A percentile compares a stretch with the other conserved stretches of the same genome.
These are phyloP conservation scores for Diploptera punctata DNA, from an alignment of 2,888 invertebrate species.

Conservation along the genomic window DNA sequence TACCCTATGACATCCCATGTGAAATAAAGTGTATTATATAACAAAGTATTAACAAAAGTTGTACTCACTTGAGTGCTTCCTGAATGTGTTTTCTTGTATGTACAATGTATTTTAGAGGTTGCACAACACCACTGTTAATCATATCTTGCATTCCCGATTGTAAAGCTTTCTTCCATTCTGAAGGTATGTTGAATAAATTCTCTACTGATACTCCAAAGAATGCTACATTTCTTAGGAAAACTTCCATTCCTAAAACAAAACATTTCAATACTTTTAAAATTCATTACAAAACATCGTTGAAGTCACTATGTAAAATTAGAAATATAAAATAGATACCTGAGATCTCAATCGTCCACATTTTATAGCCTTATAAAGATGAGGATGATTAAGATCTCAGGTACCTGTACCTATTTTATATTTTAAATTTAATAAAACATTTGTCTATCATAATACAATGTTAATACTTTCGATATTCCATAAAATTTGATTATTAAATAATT, in stretches of 20 bases:
- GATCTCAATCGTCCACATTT: too few relatives aligned
- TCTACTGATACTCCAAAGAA: conserved; percentile 66
- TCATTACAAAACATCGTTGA: too few relatives aligned
- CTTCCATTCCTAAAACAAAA: conserved; percentile 59
- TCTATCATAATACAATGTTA: too few relatives aligned
- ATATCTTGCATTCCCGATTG: conserved; percentile 58
- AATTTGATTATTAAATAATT: too few relatives aligned
- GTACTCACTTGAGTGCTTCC: conserved; percentile 55
- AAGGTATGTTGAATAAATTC: conserved; percentile 59
- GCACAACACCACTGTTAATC: conserved; percentile 61
- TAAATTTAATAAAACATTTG: too few relatives aligned
- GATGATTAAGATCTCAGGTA: too few relatives aligned
- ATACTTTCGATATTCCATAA: too few relatives aligned
- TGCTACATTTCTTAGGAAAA: conserved; percentile 63
- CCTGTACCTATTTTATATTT: too few relatives aligned
- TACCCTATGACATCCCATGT: background rate
- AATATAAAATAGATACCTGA: too few relatives aligned
- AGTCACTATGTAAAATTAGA: too few relatives aligned
- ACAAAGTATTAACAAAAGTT: background rate
- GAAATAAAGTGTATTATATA: background rate
- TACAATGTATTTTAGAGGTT: conserved; percentile 58
- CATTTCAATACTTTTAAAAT: too few relatives aligned
- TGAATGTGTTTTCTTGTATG: conserved; percentile 60
- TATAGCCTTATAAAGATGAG: too few relatives aligned
- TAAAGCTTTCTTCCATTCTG: conserved; percentile 58